Percentiles rank a stretch among this genome's conserved stretches.
phyloP scores from a whole-genome alignment of 2,888 invertebrate genomes.

The Diaprepes abbreviatus region DNA sequence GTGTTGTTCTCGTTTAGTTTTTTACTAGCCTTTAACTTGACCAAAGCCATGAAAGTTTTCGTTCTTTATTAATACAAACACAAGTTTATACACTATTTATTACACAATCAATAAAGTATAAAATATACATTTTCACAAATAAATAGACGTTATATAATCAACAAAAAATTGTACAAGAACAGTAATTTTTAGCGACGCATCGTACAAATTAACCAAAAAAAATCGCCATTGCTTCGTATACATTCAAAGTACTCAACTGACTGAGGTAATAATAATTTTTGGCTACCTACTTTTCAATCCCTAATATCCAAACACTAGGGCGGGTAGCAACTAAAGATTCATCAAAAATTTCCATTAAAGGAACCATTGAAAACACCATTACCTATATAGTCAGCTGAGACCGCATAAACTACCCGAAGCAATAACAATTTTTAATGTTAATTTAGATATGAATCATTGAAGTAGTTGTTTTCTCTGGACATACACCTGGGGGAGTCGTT shows the following conservation, averaged over 20 bases:
- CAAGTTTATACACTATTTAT: too few relatives aligned
- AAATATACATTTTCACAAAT: constrained; percentile 23
- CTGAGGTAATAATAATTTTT: neutral
- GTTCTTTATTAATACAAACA: too few relatives aligned
- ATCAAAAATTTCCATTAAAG: constrained; percentile 1
- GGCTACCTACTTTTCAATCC: constrained; percentile 11
- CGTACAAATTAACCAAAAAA: constrained; percentile 4
- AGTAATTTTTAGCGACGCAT: neutral
- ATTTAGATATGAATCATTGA: constrained; percentile 39
- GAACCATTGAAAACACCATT: neutral
- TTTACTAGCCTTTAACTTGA: too few relatives aligned
- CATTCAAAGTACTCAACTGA: neutral
- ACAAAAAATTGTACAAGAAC: constrained; percentile 3
- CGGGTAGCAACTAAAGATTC: constrained; percentile 9
- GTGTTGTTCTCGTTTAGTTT: too few relatives aligned
- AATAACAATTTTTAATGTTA: constrained; percentile 14
- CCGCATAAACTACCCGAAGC: neutral
- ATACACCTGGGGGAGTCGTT: constrained; percentile 33
- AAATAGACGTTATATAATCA: neutral
- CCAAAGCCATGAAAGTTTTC: too few relatives aligned
- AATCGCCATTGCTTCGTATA: neutral
- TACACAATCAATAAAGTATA: constrained; percentile 4
- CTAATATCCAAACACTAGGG: neutral
- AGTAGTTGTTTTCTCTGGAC: constrained; percentile 38
- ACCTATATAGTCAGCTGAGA: neutral